A percentile compares a stretch with the other conserved stretches of the same genome.
Conservation (phyloP, 2,888 invertebrate genomes). For the Aphidoletes aphidimyza region DNA sequence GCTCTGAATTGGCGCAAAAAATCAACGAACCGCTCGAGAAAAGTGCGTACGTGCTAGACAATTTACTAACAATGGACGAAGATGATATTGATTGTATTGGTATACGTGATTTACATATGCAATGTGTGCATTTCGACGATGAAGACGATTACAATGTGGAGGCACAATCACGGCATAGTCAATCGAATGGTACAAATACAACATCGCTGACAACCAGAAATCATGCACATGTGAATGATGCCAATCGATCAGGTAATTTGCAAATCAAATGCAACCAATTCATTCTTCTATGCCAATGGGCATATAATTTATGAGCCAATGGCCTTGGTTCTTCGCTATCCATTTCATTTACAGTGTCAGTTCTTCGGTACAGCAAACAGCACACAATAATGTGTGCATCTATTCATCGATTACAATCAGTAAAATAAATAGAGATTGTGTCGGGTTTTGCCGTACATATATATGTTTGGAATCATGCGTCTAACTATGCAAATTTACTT, state of each 20-base stretch:
- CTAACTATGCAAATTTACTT: no score
- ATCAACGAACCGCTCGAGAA: conserved; percentile 67
- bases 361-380: no score
- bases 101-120: not conserved
- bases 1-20: conserved; percentile 68
- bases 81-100: conserved; percentile 62
- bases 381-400: no score
- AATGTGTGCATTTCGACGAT: conserved; percentile 47
- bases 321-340: no score
- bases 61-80: conserved; percentile 71
- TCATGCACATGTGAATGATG: not conserved
- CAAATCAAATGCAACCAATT: not conserved
- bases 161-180: not conserved
- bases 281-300: not conserved
- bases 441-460: no score
- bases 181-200: not conserved
- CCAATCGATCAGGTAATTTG: not conserved
- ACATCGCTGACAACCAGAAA: not conserved
- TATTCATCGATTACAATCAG: no score
- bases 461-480: no score
- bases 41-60: conserved; percentile 72
- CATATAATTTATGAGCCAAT: no score
- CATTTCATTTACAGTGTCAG: no score
- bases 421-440: no score
- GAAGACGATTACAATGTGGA: conserved; percentile 45